Conservation (phyloP, 2,797 vertebrate species). For the Poecilia gillii region DNA sequence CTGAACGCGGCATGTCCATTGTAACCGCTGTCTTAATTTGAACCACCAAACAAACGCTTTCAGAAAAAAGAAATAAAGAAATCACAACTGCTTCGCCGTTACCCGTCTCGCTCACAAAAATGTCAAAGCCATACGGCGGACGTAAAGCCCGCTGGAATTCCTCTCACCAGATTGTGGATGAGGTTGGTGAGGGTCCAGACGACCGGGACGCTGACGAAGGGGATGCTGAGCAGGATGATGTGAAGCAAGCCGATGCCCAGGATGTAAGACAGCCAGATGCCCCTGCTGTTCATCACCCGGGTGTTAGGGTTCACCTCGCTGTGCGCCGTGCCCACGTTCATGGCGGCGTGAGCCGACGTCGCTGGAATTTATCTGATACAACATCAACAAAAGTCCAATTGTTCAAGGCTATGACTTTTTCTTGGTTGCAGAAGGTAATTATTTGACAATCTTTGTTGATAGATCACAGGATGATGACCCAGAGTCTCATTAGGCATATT, state of each 20-base stretch:
- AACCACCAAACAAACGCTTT: background rate
- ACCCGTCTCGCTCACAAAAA: background rate
- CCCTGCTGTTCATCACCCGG: slow-evolving; percentile 96
- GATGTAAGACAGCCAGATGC: slow-evolving; percentile 96
- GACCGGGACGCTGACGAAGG: slow-evolving; percentile 94
- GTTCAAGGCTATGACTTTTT: background rate
- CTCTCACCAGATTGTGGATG: slow-evolving; percentile 96
- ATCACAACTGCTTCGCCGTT: background rate
- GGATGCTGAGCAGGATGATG: slow-evolving; percentile 96
- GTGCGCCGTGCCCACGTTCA: slow-evolving; percentile 98
- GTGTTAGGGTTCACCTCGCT: slow-evolving; percentile 99
- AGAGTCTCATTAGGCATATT: background rate
- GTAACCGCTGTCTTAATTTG: background rate
- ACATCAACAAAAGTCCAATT: background rate
- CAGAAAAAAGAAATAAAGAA: too few relatives aligned
- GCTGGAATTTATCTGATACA: background rate
- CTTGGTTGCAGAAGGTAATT: background rate
- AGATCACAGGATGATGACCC: background rate
- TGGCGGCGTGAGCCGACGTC: slow-evolving; percentile 42
- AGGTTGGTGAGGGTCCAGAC: slow-evolving; percentile 98
- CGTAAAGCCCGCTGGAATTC: background rate
- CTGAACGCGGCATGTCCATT: background rate
- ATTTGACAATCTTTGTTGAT: background rate
- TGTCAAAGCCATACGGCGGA: background rate
- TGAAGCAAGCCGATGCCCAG: slow-evolving; percentile 95